Evolutionary conservation across 2,113 vertebrate genomes (phyloP), one percentile per base, ranked within the genome.

Genomic region (Oreochromis spilurus): DNA sequence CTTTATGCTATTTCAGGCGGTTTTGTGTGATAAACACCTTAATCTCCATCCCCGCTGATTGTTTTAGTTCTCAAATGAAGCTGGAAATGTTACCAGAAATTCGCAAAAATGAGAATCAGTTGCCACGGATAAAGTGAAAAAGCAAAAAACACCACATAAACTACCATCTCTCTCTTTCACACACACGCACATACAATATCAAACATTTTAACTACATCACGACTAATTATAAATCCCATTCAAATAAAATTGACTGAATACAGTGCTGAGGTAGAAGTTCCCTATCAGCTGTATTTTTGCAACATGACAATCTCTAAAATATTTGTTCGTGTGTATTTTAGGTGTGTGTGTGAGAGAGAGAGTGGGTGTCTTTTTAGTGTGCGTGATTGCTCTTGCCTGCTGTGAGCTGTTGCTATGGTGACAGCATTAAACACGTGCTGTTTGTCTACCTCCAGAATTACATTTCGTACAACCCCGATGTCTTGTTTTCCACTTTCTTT

Each of bases 391-490:
- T 87, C 67, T 91, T 85, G 81, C 93, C 94, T 55, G 82, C 88
- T 91, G 91, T 86, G 88, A 90, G 91, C 91, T 92, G 96, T 95
- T 96, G 92, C 95, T 85, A 96, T 94, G 89, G 95, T 88, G 93
- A 96, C 93, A 87, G 83, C 87, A 89, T 93, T 93, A 94, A 93
- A 93, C 91, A 89, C 31, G 40, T 93, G 91, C 79, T 89, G 84
- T 93, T 93, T 93, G 89, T 93, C 91, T 93, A 90, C 87, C 89
- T 90, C 86, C 88, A 87, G 90, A 93, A 94, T 91, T 88, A 90
- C 88, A 94, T 92, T 88, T 95, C 52, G n/a, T 85, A 81, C 40
- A 87, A 81, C 78, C 67, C 85, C 54, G 82, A 79, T 90, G 79
- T 81, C 58, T 77, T 87, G 54, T 88, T 91, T 87, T 72, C 5